Percentiles rank a stretch among this genome's conserved stretches.
These are phyloP conservation scores for Yponomeuta malinellus DNA, from an alignment of 2,888 invertebrate genomes.

Conservation along the genomic window DNA sequence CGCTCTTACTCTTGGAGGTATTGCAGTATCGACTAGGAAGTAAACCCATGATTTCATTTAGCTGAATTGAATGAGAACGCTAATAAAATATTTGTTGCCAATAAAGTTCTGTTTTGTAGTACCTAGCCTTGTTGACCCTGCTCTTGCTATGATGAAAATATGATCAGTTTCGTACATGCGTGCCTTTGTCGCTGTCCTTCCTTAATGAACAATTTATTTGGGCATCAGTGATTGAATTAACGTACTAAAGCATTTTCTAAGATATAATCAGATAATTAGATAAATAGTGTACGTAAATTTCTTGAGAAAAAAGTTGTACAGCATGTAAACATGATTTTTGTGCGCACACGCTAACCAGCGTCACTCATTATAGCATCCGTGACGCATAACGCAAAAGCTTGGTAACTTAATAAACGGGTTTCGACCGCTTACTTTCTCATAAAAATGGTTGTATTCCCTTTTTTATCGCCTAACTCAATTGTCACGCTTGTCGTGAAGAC, in stretches of 20 bases:
- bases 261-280: neutral
- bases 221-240: neutral
- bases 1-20: neutral
- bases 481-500: constrained; percentile 44
- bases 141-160: no score
- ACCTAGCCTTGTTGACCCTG: no score
- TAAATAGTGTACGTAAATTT: neutral
- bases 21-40: neutral
- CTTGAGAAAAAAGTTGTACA: neutral
- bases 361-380: constrained; percentile 30
- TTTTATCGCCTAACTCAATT: constrained; percentile 65
- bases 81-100: neutral
- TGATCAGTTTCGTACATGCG: no score
- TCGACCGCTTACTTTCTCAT: constrained; percentile 55
- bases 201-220: neutral
- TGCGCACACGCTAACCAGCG: constrained; percentile 28
- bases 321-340: constrained; percentile 15
- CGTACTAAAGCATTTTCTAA: neutral
- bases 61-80: neutral
- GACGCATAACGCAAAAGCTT: constrained; percentile 38
- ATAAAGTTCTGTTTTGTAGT: neutral
- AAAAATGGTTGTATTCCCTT: constrained; percentile 40
- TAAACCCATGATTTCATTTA: neutral
- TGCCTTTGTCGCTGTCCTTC: no score
- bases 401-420: constrained; percentile 50